These are phyloP conservation scores for Scalopus aquaticus DNA, from an alignment of 2,113 vertebrate species.

Conservation along the genomic window DNA sequence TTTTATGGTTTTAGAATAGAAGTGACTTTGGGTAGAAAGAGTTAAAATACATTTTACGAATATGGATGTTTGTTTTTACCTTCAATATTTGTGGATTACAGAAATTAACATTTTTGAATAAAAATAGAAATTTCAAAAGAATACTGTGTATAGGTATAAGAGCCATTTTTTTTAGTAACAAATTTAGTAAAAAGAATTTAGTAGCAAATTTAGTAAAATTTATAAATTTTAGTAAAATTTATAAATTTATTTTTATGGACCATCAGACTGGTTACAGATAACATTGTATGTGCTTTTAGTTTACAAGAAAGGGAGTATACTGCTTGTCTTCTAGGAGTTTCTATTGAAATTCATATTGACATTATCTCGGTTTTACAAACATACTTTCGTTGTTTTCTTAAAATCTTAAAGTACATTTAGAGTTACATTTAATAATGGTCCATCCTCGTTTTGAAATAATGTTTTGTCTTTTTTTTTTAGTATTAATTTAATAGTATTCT, in stretches of 20 bases:
- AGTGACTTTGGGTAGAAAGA: not conserved
- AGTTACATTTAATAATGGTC: not conserved
- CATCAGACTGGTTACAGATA: not conserved
- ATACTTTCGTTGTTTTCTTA: not conserved
- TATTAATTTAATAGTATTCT: not conserved
- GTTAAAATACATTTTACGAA: slow-evolving; percentile 29
- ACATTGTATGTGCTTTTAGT: not conserved
- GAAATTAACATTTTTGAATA: slow-evolving; percentile 44
- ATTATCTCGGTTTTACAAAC: not conserved
- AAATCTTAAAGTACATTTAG: not conserved
- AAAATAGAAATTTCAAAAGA: slow-evolving; percentile 14
- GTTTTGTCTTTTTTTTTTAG: not conserved
- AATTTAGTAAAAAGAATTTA: too few relatives aligned
- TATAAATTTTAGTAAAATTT: not conserved
- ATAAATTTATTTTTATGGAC: not conserved
- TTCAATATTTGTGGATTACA: not conserved
- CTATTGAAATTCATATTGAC: not conserved
- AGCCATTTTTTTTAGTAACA: too few relatives aligned
- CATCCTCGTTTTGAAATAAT: slow-evolving; percentile 5
- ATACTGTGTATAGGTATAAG: not conserved
- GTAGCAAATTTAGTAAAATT: too few relatives aligned
- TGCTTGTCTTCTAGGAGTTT: not conserved
- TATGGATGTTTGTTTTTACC: not conserved
- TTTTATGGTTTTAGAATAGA: not conserved
- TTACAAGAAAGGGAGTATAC: not conserved